Base-by-base conservation (phyloP, 2,797 vertebrate species). In the Brotula barbata region DNA sequence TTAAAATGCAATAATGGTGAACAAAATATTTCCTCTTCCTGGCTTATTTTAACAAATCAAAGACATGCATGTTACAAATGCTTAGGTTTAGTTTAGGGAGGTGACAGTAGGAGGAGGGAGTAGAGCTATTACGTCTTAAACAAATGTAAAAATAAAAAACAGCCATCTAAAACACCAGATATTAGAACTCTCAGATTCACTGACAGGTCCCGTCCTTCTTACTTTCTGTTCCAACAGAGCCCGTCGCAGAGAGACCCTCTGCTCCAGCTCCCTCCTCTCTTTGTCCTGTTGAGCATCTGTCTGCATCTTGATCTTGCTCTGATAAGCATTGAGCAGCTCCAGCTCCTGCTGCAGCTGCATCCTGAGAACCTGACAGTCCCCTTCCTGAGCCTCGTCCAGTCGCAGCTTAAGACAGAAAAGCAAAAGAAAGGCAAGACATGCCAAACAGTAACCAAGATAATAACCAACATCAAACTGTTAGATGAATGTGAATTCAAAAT, bases 291-390 rank as follows among this genome's bases (percentile, higher is more conserved):
- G 97, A 25, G 96, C 94, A 42, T 98, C 97, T 0, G 97, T 97
- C 72, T 98, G 97, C 96, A 98, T 99, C 91, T 99, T 99, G 89
- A 99, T 99, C 91, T 99, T 99, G 88, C 97, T 99, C 90, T 99
- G 97, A 88, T 99, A 99, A 5, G 96, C 97, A 39, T 99, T 99
- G 63, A 99, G 92, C 69, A 99, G 89, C 92, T 99, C 97, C 87
- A 99, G 89, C 89, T 99, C 96, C 92, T 98, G 96, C 90, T 98
- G 97, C 85, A 99, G 93, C 91, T 99, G 97, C 95, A 96, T 97
- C 90, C 95, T 95, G 55, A 99, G 90, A 77, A 96, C 95, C 93
- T 98, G 96, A 89, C 95, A 96, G 84, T 98, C 96, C 0, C 92
- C 96, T 89, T 98, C 97, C 82, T 99, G 97, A 48, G 97, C 96